Base-by-base conservation (phyloP, 2,888 invertebrate genomes). In the Chelonus formosanus region DNA sequence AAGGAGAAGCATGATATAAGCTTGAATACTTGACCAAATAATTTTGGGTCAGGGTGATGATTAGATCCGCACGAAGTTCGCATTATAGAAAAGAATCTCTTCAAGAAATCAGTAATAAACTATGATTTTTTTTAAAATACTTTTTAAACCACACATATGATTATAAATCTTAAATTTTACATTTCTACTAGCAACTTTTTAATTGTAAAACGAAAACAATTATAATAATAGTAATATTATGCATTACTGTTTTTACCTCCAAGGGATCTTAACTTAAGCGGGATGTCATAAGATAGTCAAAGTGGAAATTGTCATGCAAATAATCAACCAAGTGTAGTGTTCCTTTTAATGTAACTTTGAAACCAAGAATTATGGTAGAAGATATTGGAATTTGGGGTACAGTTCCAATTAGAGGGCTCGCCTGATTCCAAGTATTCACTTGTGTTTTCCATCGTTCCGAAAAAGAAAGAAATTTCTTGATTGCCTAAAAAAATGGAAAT, bases 51-150 rank as follows among this genome's bases (percentile, higher is more conserved):
- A 3, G 72, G 70, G 52, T 72, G 70, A 63, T 69, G 66, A 31
- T 72, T 72, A 3, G 57, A 56, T 8, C 70, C 72, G 54, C 70
- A 71, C 6, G 69, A 56, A 35, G 53, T 6, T 62, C 72, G 36
- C 36, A 67, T 55, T 7, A 72, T 63, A 10, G 66, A 63, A 59
- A 70, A 70, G 32, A 69, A 69, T 55, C 61, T 63, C 69, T 57
- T 34, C 8, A 57, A 57, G 44, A 68, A 31, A 20, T 40, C 6
- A 63, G 61, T 53, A 20, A 54, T 60, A 52, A 64, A 34, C 4
- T 5, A n/a, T 5, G 44, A 6, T 31, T 5, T 20, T 20, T 20
- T 20, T 1, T 1, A 20, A 1, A 20, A 20, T 20, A 20, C 20
- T 20, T 20, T 20, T 20, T 20, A 20, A 20, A 20, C 1, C 20